Evolutionary conservation across 1,140 invertebrate genomes (phyloP).

Genomic region (Melipona quadrifasciata): DNA sequence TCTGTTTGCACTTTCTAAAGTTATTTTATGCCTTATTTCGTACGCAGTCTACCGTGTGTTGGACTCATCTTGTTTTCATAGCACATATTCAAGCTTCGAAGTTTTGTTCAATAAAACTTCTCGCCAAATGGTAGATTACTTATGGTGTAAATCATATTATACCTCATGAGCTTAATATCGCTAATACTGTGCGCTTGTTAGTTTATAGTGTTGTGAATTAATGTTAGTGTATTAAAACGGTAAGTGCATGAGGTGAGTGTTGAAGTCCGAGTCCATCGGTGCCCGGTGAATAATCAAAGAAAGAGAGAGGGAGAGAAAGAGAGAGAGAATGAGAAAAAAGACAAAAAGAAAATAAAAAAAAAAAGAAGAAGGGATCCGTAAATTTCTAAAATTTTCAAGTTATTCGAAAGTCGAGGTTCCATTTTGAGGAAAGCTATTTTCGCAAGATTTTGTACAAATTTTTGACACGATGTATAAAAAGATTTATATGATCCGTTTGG

Average conservation of each 20-base stretch:
- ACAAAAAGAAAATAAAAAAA: neutral
- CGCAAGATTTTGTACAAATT: constrained; percentile 62
- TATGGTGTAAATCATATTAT: constrained; percentile 56
- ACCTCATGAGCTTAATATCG: constrained; percentile 66
- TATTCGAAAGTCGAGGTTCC: constrained; percentile 27
- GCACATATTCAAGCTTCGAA: neutral
- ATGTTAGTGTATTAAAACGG: constrained; percentile 45
- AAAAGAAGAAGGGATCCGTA: neutral
- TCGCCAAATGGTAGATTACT: constrained; percentile 51
- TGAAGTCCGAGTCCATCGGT: constrained; percentile 29
- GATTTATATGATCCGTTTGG: constrained; percentile 26
- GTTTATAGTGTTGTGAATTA: constrained; percentile 54
- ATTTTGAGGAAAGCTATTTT: constrained; percentile 61
- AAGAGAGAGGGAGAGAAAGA: neutral
- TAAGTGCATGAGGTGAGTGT: constrained; percentile 9
- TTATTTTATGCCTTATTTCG: neutral
- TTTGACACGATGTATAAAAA: constrained; percentile 40
- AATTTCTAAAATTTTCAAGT: constrained; percentile 43
- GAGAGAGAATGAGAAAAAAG: neutral
- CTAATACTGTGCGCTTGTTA: constrained; percentile 66
- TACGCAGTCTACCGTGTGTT: neutral
- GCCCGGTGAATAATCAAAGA: constrained; percentile 30
- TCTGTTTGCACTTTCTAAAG: neutral
- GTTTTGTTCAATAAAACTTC: constrained; percentile 14
- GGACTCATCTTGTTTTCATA: neutral